These are phyloP conservation scores for Allenopithecus nigroviridis DNA, from an alignment of 2,797 vertebrate species.

Conservation along the genomic window DNA sequence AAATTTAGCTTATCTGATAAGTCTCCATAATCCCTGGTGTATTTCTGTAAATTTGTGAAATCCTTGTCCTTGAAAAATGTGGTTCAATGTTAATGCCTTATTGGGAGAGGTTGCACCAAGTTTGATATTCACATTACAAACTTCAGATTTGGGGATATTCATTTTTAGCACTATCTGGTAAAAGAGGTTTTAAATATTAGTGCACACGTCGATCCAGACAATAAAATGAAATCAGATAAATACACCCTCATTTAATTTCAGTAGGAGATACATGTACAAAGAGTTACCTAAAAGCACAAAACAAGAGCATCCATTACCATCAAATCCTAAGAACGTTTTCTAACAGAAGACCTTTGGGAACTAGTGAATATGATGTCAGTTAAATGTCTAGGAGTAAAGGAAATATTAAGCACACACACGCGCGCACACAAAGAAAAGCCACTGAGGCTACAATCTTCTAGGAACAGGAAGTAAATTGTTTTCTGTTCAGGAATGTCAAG, in stretches of 20 bases:
- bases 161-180: background rate
- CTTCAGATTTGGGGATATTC: background rate
- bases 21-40: constrained; percentile 41
- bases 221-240: background rate
- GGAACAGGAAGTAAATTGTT: background rate
- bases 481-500: background rate
- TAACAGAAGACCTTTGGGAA: background rate
- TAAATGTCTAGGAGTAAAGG: background rate
- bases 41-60: constrained; percentile 55
- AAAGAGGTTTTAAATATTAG: background rate
- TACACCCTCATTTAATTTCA: background rate
- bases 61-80: constrained; percentile 64
- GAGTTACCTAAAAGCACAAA: background rate
- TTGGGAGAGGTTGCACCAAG: background rate
- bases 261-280: background rate
- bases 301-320: background rate
- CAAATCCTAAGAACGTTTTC: background rate
- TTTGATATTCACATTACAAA: background rate
- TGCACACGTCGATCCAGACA: background rate
- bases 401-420: background rate
- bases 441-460: background rate
- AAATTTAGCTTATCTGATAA: constrained; percentile 69
- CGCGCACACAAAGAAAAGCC: accelerated
- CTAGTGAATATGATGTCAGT: background rate
- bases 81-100: constrained; percentile 56